Evolutionary conservation across 2,888 invertebrate species (phyloP), one percentile per base, ranked within the genome.

Genomic region (Tetheella fluctuosa): DNA sequence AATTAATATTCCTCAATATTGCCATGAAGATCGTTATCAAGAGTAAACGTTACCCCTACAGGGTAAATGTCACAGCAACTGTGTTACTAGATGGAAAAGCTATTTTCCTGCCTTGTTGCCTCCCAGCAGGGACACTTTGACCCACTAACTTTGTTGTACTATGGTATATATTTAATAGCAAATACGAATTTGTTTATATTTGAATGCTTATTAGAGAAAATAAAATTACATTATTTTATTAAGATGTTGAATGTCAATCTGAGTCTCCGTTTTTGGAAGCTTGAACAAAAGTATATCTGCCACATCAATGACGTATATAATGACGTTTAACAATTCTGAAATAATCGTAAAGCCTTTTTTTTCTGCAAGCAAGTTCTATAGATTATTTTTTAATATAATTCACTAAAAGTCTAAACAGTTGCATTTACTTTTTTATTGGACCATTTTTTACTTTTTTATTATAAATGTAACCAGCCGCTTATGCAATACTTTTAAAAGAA

Each of bases 41-140:
- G 48, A 10, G 20, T 48, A 20, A 10, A n/a, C 20, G 3, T 20
- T 10, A 8, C 17, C 17, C 48, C 10, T 2, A 48, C 48, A n/a
- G 17, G 20, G 23, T 34, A 20, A 34, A 55, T 37, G 34, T 34
- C 34, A 54, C n/a, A 30, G 15, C 34, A 55, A 34, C 34, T 25
- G 23, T 37, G 34, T 23, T 20, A 20, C 20, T 55, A 34, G 12
- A 34, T 15, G 55, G 34, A 55, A 55, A 55, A 34, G 55, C 55
- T 34, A 37, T 55, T 55, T 55, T 34, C 55, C 15, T 34, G 34
- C 28, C 55, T 37, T 34, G 55, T 37, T 34, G 54, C 55, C 37
- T 20, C 55, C 23, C 55, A 55, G 55, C 37, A 23, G 55, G 37
- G 37, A 55, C 23, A 34, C 55, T 54, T 17, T 55, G 55, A 55